Evolutionary conservation across 2,797 vertebrate genomes (phyloP), one percentile per base, ranked within the genome.

Genomic region (Dromococcyx pavoninus): DNA sequence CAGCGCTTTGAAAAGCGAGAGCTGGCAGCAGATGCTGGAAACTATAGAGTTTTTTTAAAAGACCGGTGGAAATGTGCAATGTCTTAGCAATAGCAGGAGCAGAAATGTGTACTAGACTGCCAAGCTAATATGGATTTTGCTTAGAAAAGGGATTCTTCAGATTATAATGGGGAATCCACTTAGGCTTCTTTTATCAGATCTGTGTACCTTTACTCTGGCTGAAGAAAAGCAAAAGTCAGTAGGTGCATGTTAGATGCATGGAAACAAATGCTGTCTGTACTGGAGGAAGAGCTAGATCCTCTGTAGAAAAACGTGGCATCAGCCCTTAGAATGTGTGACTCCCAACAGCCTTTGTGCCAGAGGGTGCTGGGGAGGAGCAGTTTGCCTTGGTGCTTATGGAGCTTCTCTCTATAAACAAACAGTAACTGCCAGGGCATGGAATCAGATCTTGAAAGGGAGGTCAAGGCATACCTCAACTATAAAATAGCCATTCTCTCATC

Each of bases 241-340:
- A 2, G 4, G 4, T 19, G 17, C 3, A 8, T 30, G 13, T 22
- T 21, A 13, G n/a, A 18, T 28, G 8, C 8, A 4, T 16, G 30
- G 50, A 33, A 44, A 8, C 9, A 33, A 67, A 60, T 13, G 17
- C 0, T 53, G 0, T 51, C 71, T 65, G n/a, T 22, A 0, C 0
- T 57, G 74, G 64, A 64, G 7, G 9, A 21, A 43, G 54, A 61
- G 70, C n/a, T 88, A 11, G 35, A 9, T 69, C 28, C 37, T 51
- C 50, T 48, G n/a, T 15, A 9, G 70, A 43, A 86, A 51, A 88
- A 78, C n/a, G 87, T 44, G 69, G 91, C 73, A 81, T 72, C 62
- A 53, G 67, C 65, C 57, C 24, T 9, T 23, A 11, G 41, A 60
- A 32, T 9, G 10, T 0, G 66, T 69, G 30, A 50, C 46, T 64